Base-by-base conservation (phyloP, 2,113 vertebrate genomes). In the Oncorhynchus masou region DNA sequence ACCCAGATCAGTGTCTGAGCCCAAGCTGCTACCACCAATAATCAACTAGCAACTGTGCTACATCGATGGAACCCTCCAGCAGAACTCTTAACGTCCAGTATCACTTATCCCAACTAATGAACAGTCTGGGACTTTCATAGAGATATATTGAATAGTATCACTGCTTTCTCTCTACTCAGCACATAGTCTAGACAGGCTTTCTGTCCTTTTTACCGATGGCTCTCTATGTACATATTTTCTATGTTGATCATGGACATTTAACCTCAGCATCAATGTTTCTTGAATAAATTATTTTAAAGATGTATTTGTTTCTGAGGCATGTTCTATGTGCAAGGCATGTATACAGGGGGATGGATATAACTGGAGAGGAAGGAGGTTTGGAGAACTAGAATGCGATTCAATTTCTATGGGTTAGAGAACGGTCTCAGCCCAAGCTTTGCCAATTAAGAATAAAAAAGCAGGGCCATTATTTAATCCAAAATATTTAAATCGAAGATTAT, bases 261-360 rank as follows among this genome's bases (percentile, higher is more conserved):
- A 72, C 68, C 70, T 87, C 86, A 80, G 49, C 86, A 82, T 79
- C 83, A 83, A 88, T 90, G 76, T 87, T 86, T 90, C 84, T 84
- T 87, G 73, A 93, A 93, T 94, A 93, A 94, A 94, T 94, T 91
- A 93, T 93, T 92, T 90, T 79, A 84, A 92, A 81, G 73, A 75
- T 54, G 51, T 19, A 54, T 71, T 60, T 22, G 3, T 68, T 60
- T 22, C 70, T 25, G 64, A 71, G 19, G 24, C 75, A 15, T 62
- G 71, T 82, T 68, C 29, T 59, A 54, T 9, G 7, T 31, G 0
- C 7, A 16, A 57, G 8, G 13, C 11, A 25, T 70, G 4, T 25
- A 19, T 5, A 51, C 13, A 51, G 49, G 49, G 15, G 49, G 13
- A 13, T 51, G 11, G 8, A 51, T 3, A 11, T 51, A 51, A 15